phyloP scores from a whole-genome alignment of 1,140 invertebrate genomes.

The Globodera rostochiensis region DNA sequence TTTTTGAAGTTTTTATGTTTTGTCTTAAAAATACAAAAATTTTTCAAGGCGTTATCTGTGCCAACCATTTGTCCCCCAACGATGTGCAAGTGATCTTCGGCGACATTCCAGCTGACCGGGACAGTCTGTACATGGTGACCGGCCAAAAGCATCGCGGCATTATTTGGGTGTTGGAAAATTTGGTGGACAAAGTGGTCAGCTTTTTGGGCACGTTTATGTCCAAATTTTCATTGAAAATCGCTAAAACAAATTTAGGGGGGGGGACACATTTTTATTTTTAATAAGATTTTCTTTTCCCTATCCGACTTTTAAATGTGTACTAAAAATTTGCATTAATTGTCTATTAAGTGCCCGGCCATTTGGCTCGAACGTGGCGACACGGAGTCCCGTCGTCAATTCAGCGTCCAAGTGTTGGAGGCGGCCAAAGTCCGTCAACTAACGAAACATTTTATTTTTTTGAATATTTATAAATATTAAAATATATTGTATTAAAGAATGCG shows the following conservation, averaged over 20 bases:
- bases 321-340: not conserved
- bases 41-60: slow-evolving; percentile 42
- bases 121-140: slow-evolving; percentile 50
- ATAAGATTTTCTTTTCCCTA: not conserved
- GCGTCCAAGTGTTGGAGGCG: slow-evolving; percentile 37
- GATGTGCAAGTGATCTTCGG: slow-evolving; percentile 51
- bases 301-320: too few relatives aligned
- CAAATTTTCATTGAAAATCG: not conserved
- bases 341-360: slow-evolving; percentile 36
- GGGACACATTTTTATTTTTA: not conserved
- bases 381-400: slow-evolving; percentile 45
- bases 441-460: slow-evolving; percentile 5
- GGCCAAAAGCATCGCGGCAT: slow-evolving; percentile 49
- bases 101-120: slow-evolving; percentile 41
- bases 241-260: not conserved
- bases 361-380: slow-evolving; percentile 50
- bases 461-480: not conserved
- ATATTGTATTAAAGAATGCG: slow-evolving; percentile 30
- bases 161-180: slow-evolving; percentile 45
- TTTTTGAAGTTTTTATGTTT: too few relatives aligned
- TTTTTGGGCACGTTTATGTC: not conserved
- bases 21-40: not conserved
- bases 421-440: slow-evolving; percentile 31
- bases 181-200: slow-evolving; percentile 35
- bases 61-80: slow-evolving; percentile 51